Conservation (phyloP, 2,797 vertebrate species). For the Distichodus sexfasciatus region DNA sequence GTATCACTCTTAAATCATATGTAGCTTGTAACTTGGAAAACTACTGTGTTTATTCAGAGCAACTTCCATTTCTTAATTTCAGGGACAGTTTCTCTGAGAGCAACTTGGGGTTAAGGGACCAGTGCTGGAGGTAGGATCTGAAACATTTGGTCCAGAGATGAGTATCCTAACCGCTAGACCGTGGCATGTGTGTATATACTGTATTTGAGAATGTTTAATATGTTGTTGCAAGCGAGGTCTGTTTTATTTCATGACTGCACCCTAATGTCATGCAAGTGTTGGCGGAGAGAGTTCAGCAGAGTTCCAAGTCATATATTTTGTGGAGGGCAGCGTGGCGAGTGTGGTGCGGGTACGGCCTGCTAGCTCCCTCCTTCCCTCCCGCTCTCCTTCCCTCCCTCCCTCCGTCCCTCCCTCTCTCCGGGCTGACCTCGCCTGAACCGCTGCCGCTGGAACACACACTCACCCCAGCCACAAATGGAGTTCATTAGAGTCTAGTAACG, state of each 20-base stretch:
- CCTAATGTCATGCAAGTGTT: conserved; percentile 25
- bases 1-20: no score
- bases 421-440: conserved; percentile 39
- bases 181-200: neutral
- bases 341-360: conserved; percentile 2
- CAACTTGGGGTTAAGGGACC: no score
- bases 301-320: conserved; percentile 29
- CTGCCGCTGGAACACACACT: conserved; percentile 25
- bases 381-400: neutral
- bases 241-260: conserved; percentile 20
- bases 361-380: neutral
- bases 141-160: no score
- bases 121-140: no score
- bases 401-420: neutral
- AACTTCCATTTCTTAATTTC: no score
- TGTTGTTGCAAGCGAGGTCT: neutral
- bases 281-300: neutral
- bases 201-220: no score
- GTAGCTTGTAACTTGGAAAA: no score
- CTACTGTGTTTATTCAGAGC: no score
- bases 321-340: neutral
- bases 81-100: no score
- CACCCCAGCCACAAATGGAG: conserved; percentile 30
- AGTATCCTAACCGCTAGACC: no score
- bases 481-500: conserved; percentile 45